Conservation (phyloP, 2,113 vertebrate genomes). For the Morone chrysops region DNA sequence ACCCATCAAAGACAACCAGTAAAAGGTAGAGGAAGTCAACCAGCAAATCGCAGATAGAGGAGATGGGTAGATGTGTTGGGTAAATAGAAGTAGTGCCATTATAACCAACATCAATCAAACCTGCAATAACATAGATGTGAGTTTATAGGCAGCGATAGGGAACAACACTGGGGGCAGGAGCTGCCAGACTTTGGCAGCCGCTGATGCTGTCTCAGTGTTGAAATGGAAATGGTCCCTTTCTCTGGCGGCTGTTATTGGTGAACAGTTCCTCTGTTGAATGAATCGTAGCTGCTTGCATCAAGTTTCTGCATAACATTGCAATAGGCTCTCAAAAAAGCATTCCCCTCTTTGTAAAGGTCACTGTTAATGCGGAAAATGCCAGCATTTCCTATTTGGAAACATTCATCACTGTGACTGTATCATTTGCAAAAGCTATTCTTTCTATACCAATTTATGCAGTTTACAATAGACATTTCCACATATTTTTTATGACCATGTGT, state of each 20-base stretch:
- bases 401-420: conserved; percentile 57
- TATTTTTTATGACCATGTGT: not conserved
- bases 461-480: conserved; percentile 11
- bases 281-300: conserved; percentile 62
- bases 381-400: conserved; percentile 57
- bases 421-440: conserved; percentile 46
- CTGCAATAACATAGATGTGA: conserved; percentile 51
- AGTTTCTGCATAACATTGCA: conserved; percentile 46
- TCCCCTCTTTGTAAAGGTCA: conserved; percentile 69
- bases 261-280: conserved; percentile 60
- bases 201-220: conserved; percentile 52
- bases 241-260: conserved; percentile 55
- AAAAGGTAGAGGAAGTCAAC: conserved; percentile 52
- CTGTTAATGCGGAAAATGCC: conserved; percentile 64
- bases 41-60: conserved; percentile 33
- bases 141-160: conserved; percentile 41
- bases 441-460: conserved; percentile 12
- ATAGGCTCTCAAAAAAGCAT: conserved; percentile 43
- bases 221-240: conserved; percentile 73
- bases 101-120: conserved; percentile 61
- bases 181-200: conserved; percentile 51
- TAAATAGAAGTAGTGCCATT: conserved; percentile 58
- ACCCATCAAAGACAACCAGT: conserved; percentile 65
- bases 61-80: conserved; percentile 48
- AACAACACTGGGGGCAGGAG: conserved; percentile 38